Evolutionary conservation across 35 echinoderm and acorn worm species (phyloP).

Genomic region (Strongylocentrotus purpuratus): DNA sequence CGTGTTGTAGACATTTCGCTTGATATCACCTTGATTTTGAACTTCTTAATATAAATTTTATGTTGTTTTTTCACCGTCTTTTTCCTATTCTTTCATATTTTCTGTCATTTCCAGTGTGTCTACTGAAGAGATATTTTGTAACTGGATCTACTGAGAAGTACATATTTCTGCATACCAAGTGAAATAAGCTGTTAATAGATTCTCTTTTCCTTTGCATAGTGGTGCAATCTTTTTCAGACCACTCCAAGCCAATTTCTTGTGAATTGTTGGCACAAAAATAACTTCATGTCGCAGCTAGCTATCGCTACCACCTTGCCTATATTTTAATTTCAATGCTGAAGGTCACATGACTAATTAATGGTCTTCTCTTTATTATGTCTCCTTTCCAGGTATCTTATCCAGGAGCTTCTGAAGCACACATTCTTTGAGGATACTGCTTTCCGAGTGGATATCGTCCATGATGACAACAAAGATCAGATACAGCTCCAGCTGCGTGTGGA

Average conservation of each 20-base stretch:
- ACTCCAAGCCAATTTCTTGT: too few species aligned
- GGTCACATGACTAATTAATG: constrained; percentile 15
- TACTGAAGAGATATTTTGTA: too few species aligned
- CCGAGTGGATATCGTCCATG: constrained; percentile 80
- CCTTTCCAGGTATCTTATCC: constrained; percentile 72
- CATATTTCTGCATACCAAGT: too few species aligned
- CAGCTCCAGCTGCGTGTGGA: constrained; percentile 87
- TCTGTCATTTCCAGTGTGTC: too few species aligned
- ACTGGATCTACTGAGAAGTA: too few species aligned
- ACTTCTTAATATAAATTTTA: too few species aligned
- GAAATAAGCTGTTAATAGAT: too few species aligned
- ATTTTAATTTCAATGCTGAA: background rate
- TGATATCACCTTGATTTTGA: too few species aligned
- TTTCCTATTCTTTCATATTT: too few species aligned
- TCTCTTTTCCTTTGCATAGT: background rate
- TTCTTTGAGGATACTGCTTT: constrained; percentile 99
- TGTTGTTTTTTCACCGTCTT: too few species aligned
- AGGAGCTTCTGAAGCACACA: constrained; percentile 90
- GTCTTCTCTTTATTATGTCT: background rate
- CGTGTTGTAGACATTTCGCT: too few species aligned
- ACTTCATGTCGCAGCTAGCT: background rate
- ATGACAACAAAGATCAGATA: constrained; percentile 81
- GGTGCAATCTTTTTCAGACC: background rate
- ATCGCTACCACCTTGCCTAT: background rate
- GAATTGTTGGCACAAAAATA: background rate